Percentiles rank a stretch among this genome's conserved stretches.
phyloP scores from a whole-genome alignment of 2,888 invertebrate species.

The Rotaria sp. region DNA sequence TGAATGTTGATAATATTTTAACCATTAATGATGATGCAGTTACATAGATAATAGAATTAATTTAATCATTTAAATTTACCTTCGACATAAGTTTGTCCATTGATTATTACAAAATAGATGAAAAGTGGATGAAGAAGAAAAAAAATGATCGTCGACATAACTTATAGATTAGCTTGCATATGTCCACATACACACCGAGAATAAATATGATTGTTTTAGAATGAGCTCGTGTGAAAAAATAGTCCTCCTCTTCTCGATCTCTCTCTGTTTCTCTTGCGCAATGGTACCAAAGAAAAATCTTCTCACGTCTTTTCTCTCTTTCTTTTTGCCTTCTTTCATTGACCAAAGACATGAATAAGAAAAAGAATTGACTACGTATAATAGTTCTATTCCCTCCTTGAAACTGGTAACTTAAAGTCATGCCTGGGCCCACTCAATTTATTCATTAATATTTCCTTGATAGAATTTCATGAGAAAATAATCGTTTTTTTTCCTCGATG shows the following conservation, averaged over 20 bases:
- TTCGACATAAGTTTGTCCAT: neutral
- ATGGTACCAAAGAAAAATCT: neutral
- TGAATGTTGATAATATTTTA: neutral
- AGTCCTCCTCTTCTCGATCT: neutral
- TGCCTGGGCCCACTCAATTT: neutral
- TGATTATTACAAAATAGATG: neutral
- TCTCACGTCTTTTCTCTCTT: neutral
- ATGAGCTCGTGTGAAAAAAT: conserved; percentile 2
- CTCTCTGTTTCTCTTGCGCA: neutral
- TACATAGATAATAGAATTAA: neutral
- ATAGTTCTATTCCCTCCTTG: neutral
- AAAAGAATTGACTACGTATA: no score
- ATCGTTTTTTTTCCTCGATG: neutral
- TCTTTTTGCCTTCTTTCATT: neutral
- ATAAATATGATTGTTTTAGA: conserved; percentile 8
- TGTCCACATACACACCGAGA: neutral
- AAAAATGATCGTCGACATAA: neutral
- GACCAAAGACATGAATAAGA: no score
- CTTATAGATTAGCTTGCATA: neutral
- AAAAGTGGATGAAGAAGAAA: neutral
- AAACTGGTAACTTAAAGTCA: neutral
- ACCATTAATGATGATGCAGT: neutral
- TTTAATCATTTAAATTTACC: neutral
- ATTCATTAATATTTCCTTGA: neutral
- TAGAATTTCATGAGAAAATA: neutral